Base-by-base conservation (phyloP, 2,797 vertebrate species). In the Centroberyx gerrardi region DNA sequence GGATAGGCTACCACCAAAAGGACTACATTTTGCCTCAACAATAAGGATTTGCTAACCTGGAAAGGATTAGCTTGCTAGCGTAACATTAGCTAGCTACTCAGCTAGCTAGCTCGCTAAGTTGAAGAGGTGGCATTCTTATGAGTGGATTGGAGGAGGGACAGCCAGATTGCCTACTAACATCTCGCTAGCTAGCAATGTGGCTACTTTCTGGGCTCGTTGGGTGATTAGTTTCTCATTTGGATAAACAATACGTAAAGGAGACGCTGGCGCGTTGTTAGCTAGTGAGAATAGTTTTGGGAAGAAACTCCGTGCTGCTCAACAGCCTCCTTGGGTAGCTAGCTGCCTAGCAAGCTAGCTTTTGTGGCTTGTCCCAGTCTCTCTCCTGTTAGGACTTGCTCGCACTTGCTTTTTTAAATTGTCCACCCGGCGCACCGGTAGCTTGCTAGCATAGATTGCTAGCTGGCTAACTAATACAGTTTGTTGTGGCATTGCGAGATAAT, bases 61-160 rank as follows among this genome's bases (percentile, higher is more conserved):
- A 74, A 68, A 80, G 75, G 56, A 81, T 88, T 85, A 78, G 83
- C 80, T 56, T 36, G 90, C 80, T 93, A 92, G 88, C 90, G 49
- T 40, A 78, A 78, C 79, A 51, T 84, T 85, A 83, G 90, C 88
- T 93, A 86, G 90, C 90, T 76, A 68, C 80, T 87, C 81, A 59
- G 53, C 60, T 77, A 61, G 85, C 87, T 90, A 90, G 88, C 89
- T 77, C 77, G 91, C 91, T 93, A 90, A 92, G 89, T 95, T 94
- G 78, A 88, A 92, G 83, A 91, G 92, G 89, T 89, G 90, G 89
- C 89, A 84, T 89, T 92, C 71, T 87, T 86, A 65, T 87, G 77
- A 86, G 80, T 90, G 76, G 77, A 88, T 88, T 71, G 74, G 80
- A 81, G 74, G 55, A 78, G 83, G 36, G 18, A 40, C 71, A 56